Conservation (phyloP, 2,888 invertebrate species). For the Physocephala rufipes region DNA sequence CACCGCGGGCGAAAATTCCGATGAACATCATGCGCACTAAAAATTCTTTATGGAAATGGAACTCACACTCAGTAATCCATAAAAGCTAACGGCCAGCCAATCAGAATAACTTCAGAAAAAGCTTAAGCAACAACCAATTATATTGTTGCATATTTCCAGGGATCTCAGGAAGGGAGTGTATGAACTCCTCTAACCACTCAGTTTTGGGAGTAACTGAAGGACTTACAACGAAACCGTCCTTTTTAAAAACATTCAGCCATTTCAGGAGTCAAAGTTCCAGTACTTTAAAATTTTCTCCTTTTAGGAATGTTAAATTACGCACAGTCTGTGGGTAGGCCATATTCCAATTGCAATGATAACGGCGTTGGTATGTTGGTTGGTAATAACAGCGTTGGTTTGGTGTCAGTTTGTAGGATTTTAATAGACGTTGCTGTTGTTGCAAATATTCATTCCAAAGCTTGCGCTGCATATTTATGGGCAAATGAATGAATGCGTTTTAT, state of each 20-base stretch:
- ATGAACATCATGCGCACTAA: constrained; percentile 50
- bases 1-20: constrained; percentile 35
- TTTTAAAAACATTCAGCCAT: not conserved
- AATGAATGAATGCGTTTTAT: constrained; percentile 42
- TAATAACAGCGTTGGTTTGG: not conserved
- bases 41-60: constrained; percentile 46
- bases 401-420: not conserved
- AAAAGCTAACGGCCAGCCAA: constrained; percentile 50
- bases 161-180: constrained; percentile 10
- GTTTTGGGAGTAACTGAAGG: not conserved
- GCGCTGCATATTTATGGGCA: constrained; percentile 29
- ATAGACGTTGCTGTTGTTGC: constrained; percentile 9
- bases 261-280: not conserved
- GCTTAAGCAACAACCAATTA: constrained; percentile 39
- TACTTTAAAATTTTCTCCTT: constrained; percentile 9
- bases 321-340: not conserved
- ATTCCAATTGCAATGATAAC: not conserved
- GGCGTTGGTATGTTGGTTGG: no score
- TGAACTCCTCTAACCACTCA: not conserved
- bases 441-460: constrained; percentile 6
- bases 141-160: constrained; percentile 47
- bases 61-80: constrained; percentile 42
- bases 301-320: constrained; percentile 23
- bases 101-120: constrained; percentile 40
- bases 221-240: not conserved